These are phyloP conservation scores for Ornithoptera priamus DNA, from an alignment of 2,888 invertebrate genomes.

Conservation along the genomic window DNA sequence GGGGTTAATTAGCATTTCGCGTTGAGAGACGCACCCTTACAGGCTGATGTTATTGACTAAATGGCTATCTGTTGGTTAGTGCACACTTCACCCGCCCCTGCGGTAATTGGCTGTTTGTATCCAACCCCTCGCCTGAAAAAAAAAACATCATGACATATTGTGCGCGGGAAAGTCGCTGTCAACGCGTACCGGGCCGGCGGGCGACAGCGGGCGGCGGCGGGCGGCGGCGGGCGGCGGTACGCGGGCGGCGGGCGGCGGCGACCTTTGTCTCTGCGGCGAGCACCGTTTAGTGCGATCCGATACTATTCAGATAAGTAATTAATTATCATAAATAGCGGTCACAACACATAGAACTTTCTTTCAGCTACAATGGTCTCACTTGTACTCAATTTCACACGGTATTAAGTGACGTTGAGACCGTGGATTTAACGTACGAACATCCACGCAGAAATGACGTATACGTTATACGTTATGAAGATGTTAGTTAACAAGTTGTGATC, in stretches of 20 bases:
- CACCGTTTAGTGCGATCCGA: constrained; percentile 61
- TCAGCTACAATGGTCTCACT: no score
- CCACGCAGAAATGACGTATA: no score
- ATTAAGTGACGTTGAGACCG: no score
- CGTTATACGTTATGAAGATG: no score
- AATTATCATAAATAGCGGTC: constrained; percentile 34
- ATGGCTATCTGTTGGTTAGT: constrained; percentile 70
- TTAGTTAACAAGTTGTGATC: no score
- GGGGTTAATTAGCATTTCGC: constrained; percentile 36
- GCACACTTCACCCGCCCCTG: constrained; percentile 69
- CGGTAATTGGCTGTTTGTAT: constrained; percentile 78
- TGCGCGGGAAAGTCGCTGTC: constrained; percentile 76
- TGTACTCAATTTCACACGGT: no score
- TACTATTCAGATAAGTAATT: constrained; percentile 59
- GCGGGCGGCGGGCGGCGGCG: no score
- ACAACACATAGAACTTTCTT: not conserved
- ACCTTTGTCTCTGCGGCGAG: constrained; percentile 67
- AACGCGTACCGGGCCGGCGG: constrained; percentile 64
- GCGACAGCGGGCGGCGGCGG: no score
- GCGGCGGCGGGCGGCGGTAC: no score
- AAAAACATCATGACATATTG: constrained; percentile 72
- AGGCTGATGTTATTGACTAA: constrained; percentile 68
- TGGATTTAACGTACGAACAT: no score
- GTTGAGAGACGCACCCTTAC: constrained; percentile 58
- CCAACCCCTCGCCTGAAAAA: constrained; percentile 74